Conservation (phyloP, 2,113 vertebrate species). For the Eolophus roseicapilla region DNA sequence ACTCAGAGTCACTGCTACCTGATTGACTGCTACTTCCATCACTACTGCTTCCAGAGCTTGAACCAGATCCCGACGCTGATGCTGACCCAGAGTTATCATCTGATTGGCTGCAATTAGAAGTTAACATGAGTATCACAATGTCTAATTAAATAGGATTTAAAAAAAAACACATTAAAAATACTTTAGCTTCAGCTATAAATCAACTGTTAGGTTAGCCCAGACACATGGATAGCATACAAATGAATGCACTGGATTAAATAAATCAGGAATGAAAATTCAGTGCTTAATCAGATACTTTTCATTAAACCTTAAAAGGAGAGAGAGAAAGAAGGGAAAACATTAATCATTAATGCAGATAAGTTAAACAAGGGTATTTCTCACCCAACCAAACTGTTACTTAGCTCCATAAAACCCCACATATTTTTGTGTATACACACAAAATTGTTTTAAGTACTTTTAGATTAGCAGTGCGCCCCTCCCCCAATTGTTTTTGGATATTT, state of each 20-base stretch:
- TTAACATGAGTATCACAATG: conserved; percentile 17
- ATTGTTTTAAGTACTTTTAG: not conserved
- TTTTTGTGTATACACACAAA: not conserved
- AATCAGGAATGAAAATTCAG: not conserved
- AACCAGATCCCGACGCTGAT: conserved; percentile 86
- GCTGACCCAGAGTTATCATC: conserved; percentile 88
- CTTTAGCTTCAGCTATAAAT: not conserved
- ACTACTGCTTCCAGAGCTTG: conserved; percentile 91
- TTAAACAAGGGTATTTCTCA: conserved; percentile 3
- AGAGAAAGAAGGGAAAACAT: not conserved
- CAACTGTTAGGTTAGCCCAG: not conserved
- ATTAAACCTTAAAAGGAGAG: not conserved
- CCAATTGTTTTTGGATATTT: too few species aligned
- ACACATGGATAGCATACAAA: not conserved
- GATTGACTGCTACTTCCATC: conserved; percentile 93
- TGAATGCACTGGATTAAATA: not conserved
- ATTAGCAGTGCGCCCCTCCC: not conserved
- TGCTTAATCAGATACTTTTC: conserved; percentile 5
- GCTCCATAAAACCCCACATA: not conserved
- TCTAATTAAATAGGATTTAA: not conserved
- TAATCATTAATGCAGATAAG: not conserved
- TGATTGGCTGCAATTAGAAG: conserved; percentile 82
- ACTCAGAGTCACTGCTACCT: conserved; percentile 93
- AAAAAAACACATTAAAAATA: not conserved
- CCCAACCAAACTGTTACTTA: not conserved